Evolutionary conservation across 2,888 invertebrate genomes (phyloP), one percentile per base, ranked within the genome.

Genomic region (Empis livida): DNA sequence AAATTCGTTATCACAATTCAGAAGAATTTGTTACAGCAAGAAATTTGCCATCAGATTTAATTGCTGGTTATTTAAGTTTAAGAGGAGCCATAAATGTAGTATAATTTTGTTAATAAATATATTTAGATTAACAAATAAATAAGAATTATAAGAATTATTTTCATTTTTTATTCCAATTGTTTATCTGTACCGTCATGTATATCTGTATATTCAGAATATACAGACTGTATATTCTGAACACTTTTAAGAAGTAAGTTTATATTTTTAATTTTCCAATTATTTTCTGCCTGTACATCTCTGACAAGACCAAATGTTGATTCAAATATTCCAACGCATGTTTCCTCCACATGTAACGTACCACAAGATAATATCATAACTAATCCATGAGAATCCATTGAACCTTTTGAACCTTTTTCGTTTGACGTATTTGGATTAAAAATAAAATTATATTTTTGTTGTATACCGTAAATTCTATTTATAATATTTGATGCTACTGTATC

Each of bases 31-130:
- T 82, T 3, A 85, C 90, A 11, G 82, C 93, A 41, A 76, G 85
- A 57, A 85, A 80, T 59, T 71, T 95, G 54, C 93, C 93, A 1
- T 90, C 89, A 77, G 94, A 94, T 62, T 87, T 93, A 48, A 87
- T 91, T 23, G 85, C 89, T 41, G 93, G 93, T 3, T 93, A 90
- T 66, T 72, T 94, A 50, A 83, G 88, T 45, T 70, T 94, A 35
- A 74, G 94, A 56, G 91, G 90, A 55, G 85, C 90, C 1, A 23
- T 20, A 13, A 41, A 41, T 41, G 23, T 27, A 4, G 41, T 41
- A n/a, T 27, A 27, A 9, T 8, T 5, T 20, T 20, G 20, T 20
- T 8, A 27, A 27, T 6, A 27, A 27, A 27, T 20, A n/a, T n/a
- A n/a, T n/a, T n/a, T n/a, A n/a, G n/a, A n/a, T n/a, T n/a, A n/a